A percentile compares a stretch with the other conserved stretches of the same genome.
These are phyloP conservation scores for Hypsibius dujardini DNA, from an alignment of 1,140 invertebrate species.

Conservation along the genomic window DNA sequence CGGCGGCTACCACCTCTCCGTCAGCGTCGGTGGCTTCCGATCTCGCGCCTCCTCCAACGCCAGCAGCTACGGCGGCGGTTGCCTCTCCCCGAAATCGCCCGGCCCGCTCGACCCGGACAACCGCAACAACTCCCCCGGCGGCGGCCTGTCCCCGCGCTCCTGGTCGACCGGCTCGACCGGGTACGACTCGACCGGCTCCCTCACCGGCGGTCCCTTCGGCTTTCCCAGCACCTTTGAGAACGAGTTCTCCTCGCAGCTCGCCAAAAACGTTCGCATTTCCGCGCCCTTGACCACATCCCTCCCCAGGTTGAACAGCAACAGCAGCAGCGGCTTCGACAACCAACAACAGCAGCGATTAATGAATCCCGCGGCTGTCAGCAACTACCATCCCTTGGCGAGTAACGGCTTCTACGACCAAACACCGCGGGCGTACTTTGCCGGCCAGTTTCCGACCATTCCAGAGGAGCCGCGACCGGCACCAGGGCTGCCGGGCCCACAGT, in stretches of 20 bases:
- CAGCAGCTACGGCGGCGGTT: conserved; percentile 7
- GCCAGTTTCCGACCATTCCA: neutral
- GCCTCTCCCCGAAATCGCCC: conserved; percentile 8
- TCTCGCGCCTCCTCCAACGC: conserved; percentile 7
- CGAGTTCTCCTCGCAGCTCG: neutral
- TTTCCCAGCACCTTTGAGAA: neutral
- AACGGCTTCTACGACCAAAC: neutral
- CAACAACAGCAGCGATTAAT: neutral
- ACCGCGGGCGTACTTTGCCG: neutral
- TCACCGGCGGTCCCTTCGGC: neutral
- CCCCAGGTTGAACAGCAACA: neutral
- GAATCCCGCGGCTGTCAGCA: neutral
- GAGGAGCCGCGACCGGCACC: too few species aligned
- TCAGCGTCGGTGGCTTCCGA: neutral
- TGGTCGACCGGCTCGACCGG: conserved; percentile 1
- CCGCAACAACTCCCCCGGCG: neutral
- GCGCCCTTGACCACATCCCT: neutral
- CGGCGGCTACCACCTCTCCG: too few species aligned
- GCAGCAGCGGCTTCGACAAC: neutral
- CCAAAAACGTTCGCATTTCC: neutral
- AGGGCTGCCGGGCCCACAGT: too few species aligned
- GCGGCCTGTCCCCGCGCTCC: neutral
- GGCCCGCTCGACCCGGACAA: neutral
- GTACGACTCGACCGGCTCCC: neutral
- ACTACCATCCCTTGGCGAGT: conserved; percentile 4